A percentile compares a stretch with the other conserved stretches of the same genome.
Conservation (phyloP, 2,888 invertebrate genomes). For the Cosmopolites sordidus region DNA sequence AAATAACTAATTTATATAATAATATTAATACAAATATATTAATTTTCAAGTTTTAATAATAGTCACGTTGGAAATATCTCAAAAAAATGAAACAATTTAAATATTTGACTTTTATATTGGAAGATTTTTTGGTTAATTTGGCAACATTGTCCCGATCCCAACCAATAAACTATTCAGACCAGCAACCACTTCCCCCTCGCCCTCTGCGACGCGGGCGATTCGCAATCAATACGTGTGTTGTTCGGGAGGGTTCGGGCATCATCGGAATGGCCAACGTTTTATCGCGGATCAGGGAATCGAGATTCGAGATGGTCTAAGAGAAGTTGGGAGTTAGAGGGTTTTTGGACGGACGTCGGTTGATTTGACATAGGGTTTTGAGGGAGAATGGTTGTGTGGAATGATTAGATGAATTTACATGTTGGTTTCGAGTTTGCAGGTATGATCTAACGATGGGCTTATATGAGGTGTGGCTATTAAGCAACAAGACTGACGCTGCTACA, state of each 20-base stretch:
- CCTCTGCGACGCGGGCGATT: constrained; percentile 15
- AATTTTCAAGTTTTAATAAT: no score
- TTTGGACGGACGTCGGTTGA: neutral
- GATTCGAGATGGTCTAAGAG: constrained; percentile 22
- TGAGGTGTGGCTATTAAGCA: no score
- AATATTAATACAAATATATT: no score
- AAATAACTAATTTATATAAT: no score
- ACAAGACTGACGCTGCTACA: no score
- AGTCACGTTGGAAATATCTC: no score
- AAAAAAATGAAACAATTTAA: neutral
- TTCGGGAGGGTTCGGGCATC: constrained; percentile 15
- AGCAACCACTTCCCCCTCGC: constrained; percentile 15
- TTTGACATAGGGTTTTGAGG: neutral
- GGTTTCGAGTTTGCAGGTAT: no score
- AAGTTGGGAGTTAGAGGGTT: constrained; percentile 22
- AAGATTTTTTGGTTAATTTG: neutral
- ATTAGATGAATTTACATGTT: no score
- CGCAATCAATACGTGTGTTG: constrained; percentile 23
- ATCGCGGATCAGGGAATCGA: constrained; percentile 27
- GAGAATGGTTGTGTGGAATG: no score
- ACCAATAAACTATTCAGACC: constrained; percentile 24
- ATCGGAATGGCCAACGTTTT: constrained; percentile 26
- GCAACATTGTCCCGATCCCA: constrained; percentile 13
- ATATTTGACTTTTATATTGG: no score
- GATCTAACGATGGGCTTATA: no score